These are phyloP conservation scores for Cavia aperea DNA, from an alignment of 2,113 vertebrate genomes.

Conservation along the genomic window DNA sequence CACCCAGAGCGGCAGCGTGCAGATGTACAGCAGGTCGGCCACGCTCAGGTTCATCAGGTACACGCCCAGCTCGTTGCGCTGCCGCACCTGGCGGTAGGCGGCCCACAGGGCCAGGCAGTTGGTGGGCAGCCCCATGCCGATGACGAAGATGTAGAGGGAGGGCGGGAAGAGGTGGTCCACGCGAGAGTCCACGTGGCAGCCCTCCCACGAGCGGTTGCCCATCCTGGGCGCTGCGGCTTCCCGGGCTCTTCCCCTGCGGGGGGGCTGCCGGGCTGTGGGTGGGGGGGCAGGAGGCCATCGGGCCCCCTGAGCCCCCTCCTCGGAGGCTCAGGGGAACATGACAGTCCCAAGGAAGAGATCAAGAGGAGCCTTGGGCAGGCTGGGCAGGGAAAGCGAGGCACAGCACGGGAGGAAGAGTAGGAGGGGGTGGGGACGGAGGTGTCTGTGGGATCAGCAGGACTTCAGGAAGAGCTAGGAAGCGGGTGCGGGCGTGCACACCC, in stretches of 20 bases:
- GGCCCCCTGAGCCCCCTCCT: constrained; percentile 71
- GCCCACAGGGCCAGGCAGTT: constrained; percentile 93
- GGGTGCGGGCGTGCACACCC: not conserved
- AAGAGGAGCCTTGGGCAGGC: not conserved
- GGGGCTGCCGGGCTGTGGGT: constrained; percentile 48
- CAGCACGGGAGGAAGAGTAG: not conserved
- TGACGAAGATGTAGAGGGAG: constrained; percentile 88
- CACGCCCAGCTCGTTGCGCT: constrained; percentile 88
- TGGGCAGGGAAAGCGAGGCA: not conserved
- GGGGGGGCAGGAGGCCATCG: constrained; percentile 62
- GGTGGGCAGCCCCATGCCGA: constrained; percentile 85
- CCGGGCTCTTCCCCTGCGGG: not conserved
- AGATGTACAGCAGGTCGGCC: constrained; percentile 90
- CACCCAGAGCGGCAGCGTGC: constrained; percentile 89
- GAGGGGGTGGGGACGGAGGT: not conserved
- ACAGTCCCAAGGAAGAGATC: not conserved
- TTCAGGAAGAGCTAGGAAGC: not conserved
- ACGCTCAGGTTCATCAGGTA: constrained; percentile 93
- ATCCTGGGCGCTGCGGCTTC: constrained; percentile 68
- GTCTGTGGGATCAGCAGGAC: not conserved
- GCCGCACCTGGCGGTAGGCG: constrained; percentile 87
- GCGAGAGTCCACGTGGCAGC: constrained; percentile 88
- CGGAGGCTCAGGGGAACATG: constrained; percentile 69
- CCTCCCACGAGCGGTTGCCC: constrained; percentile 81
- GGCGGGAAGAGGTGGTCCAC: constrained; percentile 91